Evolutionary conservation across 2,113 vertebrate genomes (phyloP), one percentile per base, ranked within the genome.

Genomic region (Tricholaema leucomelas): DNA sequence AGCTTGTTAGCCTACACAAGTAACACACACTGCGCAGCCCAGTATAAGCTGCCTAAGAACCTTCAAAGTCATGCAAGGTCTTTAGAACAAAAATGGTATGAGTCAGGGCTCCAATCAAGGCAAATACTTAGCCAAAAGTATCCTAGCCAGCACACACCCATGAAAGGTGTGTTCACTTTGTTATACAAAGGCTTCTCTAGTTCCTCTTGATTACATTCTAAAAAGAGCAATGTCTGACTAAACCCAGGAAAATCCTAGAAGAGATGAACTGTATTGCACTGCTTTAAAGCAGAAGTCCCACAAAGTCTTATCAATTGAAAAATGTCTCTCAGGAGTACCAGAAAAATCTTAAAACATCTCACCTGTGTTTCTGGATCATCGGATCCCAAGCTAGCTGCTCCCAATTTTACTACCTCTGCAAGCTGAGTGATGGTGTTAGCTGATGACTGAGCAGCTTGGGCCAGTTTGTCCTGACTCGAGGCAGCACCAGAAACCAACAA

Each of bases 351-450:
- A 50, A 61, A 69, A 42, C 8, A 24, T 86, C 87, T 36, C 59
- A 99, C 99, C 99, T 99, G 99, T 63, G 99, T 99, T 97, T 99
- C 99, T 0, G 99, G 99, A 94, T 99, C 99, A 44, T 99, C 98
- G 0, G 99, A 99, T 64, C 99, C 99, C 93, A 99, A 97, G 95
- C 99, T 99, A 76, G 99, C 98, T 0, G 99, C 99, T 79, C 99
- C 99, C 81, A 99, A 90, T 92, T 99, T 99, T 84, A 99, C 99
- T 82, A 99, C 99, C 87, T 99, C 99, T 3, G 99, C 99, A 38
- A 99, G 98, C 2, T 99, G 99, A 24, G 99, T 99, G 96, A 99
- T 99, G 94, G 99, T 99, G 93, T 98, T 98, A 36, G 99, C 99
- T 3, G 99, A 99, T 9, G 99, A 99, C 92, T 99, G 99, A 36